A percentile compares a stretch with the other conserved stretches of the same genome.
Evolutionary conservation across 2,113 vertebrate species (phyloP).

Genomic region (Alces alces): DNA sequence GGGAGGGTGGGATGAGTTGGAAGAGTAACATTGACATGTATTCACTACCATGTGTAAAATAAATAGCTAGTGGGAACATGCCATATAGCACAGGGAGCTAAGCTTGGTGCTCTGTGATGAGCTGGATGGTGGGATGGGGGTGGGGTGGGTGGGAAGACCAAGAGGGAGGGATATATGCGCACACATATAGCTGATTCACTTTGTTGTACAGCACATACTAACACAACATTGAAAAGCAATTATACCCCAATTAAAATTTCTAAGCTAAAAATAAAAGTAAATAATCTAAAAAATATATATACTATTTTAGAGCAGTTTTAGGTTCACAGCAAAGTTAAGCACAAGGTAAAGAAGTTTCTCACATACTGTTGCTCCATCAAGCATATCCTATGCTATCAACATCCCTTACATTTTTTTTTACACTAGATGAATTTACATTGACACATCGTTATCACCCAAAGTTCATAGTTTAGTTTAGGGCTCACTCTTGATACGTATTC

Average conservation of each 20-base stretch:
- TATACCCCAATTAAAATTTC: neutral
- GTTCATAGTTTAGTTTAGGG: neutral
- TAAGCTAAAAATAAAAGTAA: neutral
- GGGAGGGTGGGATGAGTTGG: neutral
- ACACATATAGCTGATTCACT: neutral
- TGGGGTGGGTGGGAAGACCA: rapidly evolving
- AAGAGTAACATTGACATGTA: neutral
- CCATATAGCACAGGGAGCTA: neutral
- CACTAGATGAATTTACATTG: neutral
- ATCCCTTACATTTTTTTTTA: neutral
- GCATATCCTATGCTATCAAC: neutral
- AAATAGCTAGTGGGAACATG: neutral
- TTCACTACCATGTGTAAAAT: neutral
- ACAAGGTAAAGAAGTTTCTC: neutral
- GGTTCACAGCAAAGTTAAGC: neutral
- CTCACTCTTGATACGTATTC: neutral
- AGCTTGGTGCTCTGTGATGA: neutral
- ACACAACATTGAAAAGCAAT: neutral
- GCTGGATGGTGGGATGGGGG: too few relatives aligned
- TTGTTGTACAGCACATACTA: neutral
- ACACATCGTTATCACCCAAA: neutral
- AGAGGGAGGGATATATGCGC: too few relatives aligned
- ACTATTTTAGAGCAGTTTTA: neutral
- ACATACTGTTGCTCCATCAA: rapidly evolving
- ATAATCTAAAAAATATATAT: neutral